These are phyloP conservation scores for Aphis gossypii DNA, from an alignment of 1,140 invertebrate species.

Conservation along the genomic window DNA sequence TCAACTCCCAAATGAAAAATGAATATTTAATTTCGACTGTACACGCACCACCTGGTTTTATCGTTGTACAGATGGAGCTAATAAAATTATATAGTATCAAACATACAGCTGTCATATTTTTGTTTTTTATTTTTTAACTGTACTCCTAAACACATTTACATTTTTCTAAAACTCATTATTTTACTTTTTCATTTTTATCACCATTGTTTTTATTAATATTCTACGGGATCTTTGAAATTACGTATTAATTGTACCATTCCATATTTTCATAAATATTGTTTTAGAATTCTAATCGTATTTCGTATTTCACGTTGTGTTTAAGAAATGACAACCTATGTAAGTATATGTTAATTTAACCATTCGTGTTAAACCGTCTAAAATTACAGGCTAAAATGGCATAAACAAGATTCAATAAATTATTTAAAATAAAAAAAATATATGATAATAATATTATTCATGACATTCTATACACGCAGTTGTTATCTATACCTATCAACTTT, in stretches of 20 bases:
- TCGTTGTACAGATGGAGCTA: neutral
- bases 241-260: neutral
- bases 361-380: neutral
- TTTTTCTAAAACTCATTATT: neutral
- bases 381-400: neutral
- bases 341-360: neutral
- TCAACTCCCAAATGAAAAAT: slow-evolving; percentile 28
- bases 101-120: slow-evolving; percentile 25
- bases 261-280: neutral
- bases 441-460: neutral
- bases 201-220: neutral
- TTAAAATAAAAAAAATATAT: neutral
- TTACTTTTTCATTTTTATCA: neutral
- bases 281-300: neutral
- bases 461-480: neutral
- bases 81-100: slow-evolving; percentile 26
- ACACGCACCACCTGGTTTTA: slow-evolving; percentile 14
- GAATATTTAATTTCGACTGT: slow-evolving; percentile 34
- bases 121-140: neutral
- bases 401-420: neutral
- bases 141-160: neutral
- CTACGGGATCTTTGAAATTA: neutral
- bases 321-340: no score
- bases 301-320: neutral
- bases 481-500: neutral